Evolutionary conservation across 2,797 vertebrate species (phyloP).

Genomic region (Bufotes viridis): DNA sequence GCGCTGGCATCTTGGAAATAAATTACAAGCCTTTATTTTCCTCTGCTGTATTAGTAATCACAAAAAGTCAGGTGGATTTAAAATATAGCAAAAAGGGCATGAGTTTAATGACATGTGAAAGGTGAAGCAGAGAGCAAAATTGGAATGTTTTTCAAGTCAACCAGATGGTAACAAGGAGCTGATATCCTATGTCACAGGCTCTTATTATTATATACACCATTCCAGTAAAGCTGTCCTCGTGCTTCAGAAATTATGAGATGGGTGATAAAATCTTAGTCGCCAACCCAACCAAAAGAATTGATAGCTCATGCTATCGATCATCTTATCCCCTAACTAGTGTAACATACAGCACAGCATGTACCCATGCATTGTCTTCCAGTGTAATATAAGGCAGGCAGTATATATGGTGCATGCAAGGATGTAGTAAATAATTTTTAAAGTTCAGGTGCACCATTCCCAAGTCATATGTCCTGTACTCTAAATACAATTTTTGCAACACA

Average conservation of each 20-base stretch:
- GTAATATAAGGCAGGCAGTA: no score
- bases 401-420: no score
- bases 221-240: background rate
- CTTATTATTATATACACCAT: background rate
- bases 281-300: background rate
- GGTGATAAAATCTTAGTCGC: background rate
- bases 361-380: no score
- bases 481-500: no score
- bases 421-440: no score
- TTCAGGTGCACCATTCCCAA: no score
- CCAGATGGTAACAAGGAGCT: conserved; percentile 15
- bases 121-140: conserved; percentile 36
- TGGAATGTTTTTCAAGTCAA: conserved; percentile 38
- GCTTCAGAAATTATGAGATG: background rate
- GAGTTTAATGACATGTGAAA: conserved; percentile 57
- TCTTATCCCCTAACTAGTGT: no score
- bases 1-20: conserved; percentile 55
- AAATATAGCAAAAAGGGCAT: conserved; percentile 33
- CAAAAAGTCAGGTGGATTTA: conserved; percentile 47
- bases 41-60: conserved; percentile 49
- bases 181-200: background rate
- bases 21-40: conserved; percentile 59
- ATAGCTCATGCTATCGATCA: no score
- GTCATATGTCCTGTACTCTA: no score
- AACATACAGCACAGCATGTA: no score